Evolutionary conservation across 2,113 vertebrate species (phyloP), one percentile per base, ranked within the genome.

Genomic region (Cettia cetti): DNA sequence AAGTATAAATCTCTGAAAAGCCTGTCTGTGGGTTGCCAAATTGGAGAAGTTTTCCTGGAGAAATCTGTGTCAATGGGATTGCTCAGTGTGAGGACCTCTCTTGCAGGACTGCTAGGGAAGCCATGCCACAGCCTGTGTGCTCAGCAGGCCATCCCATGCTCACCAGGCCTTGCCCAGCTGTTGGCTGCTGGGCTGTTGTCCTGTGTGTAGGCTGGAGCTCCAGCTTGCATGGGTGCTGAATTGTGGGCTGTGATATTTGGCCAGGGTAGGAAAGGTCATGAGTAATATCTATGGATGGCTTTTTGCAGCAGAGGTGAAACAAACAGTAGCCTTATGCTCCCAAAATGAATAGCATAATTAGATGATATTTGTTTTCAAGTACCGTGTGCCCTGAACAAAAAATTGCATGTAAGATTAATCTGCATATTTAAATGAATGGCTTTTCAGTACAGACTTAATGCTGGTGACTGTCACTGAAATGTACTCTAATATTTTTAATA

Each of bases 221-320:
- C 33, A 22, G 18, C 54, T 52, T 70, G 71, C 42, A 15, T 3
- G 42, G 71, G 50, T 53, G 50, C n/a, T 79, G 54, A 60, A 56
- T 1, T 76, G 64, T 50, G 27, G 40, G 61, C 39, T 40, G 20
- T 7, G 45, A 15, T 57, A 56, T 54, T 68, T 85, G 66, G 56
- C 13, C 37, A 75, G 57, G 30, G 68, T 20, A 78, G 68, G 64
- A 72, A 66, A 79, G 35, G 89, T 40, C 64, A 44, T 64, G 70
- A 95, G 30, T 88, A 86, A 76, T 44, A 30, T 42, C 39, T 78
- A 45, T 61, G 12, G 90, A 53, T 24, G 56, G 53, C 10, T 91
- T 80, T 85, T 71, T 59, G 90, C 44, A 89, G 61, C 87, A 94
- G 92, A 86, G 89, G 66, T 54, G 63, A 86, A 77, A 54, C 84